Evolutionary conservation across 2,888 invertebrate species (phyloP), one percentile per base, ranked within the genome.

Genomic region (Hermaeophaga mercurialis): DNA sequence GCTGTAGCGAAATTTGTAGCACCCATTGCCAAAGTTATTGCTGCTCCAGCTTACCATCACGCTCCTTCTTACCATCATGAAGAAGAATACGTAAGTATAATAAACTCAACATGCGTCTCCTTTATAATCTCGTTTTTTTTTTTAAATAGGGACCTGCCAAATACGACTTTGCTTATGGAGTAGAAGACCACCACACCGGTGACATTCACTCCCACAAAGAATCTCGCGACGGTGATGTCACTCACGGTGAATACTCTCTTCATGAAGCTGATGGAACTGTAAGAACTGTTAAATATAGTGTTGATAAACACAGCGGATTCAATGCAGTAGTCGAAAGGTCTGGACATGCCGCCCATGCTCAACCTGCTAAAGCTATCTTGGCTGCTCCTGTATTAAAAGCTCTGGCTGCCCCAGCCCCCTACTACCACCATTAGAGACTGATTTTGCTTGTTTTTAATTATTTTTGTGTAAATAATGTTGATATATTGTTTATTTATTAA

Each of bases 101-200:
- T n/a, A n/a, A n/a, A n/a, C n/a, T n/a, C n/a, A n/a, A n/a, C n/a
- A n/a, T n/a, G n/a, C n/a, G n/a, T n/a, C n/a, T n/a, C n/a, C n/a
- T n/a, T n/a, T n/a, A n/a, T 7, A 22, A 22, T 22, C 7, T 22
- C 5, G 22, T n/a, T 22, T 22, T 22, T 4, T 22, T 22, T 17
- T 22, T 31, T 11, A 80, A 62, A 4, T 41, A 72, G 71, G 69
- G 79, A 0, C 81, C 81, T 63, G 82, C 83, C 17, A 82, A 81
- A 74, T 83, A 84, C 69, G 80, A 82, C 67, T 82, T 81, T 67
- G 80, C 82, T 66, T 83, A 84, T 59, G 80, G 80, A 41, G 82
- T 84, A 50, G 79, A 81, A 14, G 83, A 84, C 57, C 78, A 79
- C 54, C 80, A 80, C 59, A 83, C 83, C 0, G 83, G 83, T 12